Evolutionary conservation across 2,113 vertebrate genomes (phyloP), one percentile per base, ranked within the genome.

Genomic region (Passerina amoena): DNA sequence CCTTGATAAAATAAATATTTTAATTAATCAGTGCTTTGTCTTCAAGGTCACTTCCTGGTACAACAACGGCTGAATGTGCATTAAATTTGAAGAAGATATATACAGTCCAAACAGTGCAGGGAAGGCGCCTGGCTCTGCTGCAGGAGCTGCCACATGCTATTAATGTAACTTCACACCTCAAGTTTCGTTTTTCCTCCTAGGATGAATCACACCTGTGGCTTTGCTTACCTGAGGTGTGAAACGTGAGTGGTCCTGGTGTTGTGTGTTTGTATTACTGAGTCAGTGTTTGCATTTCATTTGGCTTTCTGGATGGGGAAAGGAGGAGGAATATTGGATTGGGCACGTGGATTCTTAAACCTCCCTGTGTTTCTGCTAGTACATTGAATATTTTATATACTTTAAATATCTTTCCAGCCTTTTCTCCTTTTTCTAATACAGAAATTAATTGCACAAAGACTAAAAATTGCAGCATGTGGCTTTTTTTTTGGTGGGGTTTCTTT

Each of bases 11-110:
- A 69, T 37, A 95, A 76, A 42, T 66, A 35, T 45, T 91, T 86
- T 38, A 28, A 42, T 80, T 82, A 89, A 71, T 57, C 18, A 72
- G 21, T 47, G 7, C 44, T 82, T 28, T 91, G 56, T 56, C 88
- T 89, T 83, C 45, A 47, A 99, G 99, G 96, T 99, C 99, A 9
- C 98, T 99, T 64, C 99, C 99, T 50, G 99, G 99, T 73, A 98
- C 99, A 15, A 99, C 99, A n/a, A 99, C 99, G 1, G 99, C 99
- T 30, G 99, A 99, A 97, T 99, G 98, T 68, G 99, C 99, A 45
- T 99, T 98, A 12, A 99, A 99, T 82, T 93, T 99, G 97, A 99
- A 99, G 98, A 99, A 99, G 96, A 99, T 99, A 96, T 99, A 99
- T 89, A 99, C 98, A 0, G 99, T 99, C 24, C 98, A 98, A 30